Conservation (phyloP, 2,113 vertebrate genomes). For the Lagopus leucura region DNA sequence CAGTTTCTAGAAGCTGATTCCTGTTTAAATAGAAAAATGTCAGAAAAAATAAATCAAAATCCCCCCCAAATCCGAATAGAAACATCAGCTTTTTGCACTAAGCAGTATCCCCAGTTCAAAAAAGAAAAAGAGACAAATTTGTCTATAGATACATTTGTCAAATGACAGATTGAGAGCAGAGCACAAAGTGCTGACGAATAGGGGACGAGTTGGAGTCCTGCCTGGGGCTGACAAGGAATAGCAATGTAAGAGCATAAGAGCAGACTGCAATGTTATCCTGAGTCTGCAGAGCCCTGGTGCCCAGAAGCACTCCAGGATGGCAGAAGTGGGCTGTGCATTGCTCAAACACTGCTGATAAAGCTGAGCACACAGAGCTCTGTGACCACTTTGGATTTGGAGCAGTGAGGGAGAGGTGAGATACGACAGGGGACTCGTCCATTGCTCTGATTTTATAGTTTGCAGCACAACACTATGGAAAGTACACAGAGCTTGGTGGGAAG, state of each 20-base stretch:
- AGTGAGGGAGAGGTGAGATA: not conserved
- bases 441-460: not conserved
- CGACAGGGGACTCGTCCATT: not conserved
- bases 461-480: not conserved
- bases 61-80: no score
- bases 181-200: not conserved
- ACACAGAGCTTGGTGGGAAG: not conserved
- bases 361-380: not conserved
- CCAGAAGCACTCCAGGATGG: not conserved
- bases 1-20: not conserved
- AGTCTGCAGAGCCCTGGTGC: not conserved
- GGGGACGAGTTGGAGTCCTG: not conserved
- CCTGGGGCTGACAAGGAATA: not conserved
- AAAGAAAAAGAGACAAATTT: not conserved
- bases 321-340: not conserved
- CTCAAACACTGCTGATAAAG: not conserved
- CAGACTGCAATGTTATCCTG: not conserved
- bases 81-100: not conserved
- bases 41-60: not conserved
- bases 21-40: constrained; percentile 45
- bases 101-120: not conserved
- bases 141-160: not conserved
- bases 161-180: not conserved
- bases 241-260: not conserved
- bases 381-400: not conserved